Conservation (phyloP, 37 sponge, comb jelly and placozoan genomes). For the Mnemiopsis leidyi region DNA sequence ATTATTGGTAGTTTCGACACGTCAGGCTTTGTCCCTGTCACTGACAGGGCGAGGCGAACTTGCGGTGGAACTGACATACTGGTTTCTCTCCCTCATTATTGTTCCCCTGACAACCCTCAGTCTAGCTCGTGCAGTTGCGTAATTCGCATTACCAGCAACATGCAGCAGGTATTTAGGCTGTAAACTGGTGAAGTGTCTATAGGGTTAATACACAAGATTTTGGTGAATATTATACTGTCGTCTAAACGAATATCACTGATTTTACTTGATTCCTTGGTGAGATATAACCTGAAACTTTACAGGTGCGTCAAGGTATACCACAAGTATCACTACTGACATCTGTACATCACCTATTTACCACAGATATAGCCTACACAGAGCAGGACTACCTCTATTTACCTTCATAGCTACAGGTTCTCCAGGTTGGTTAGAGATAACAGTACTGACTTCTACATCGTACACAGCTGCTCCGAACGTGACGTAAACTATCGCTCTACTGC, state of each 20-base stretch:
- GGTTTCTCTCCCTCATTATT: no score
- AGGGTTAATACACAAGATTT: no score
- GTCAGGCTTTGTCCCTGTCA: no score
- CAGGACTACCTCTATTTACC: constrained; percentile 5
- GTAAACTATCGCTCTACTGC: constrained; percentile 12
- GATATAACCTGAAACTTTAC: no score
- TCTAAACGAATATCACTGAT: no score
- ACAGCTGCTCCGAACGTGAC: constrained; percentile 37
- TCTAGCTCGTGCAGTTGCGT: no score
- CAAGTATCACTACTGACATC: background rate
- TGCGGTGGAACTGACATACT: background rate
- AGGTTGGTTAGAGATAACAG: constrained; percentile 40
- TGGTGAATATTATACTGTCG: no score
- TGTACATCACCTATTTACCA: background rate
- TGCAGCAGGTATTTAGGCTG: no score
- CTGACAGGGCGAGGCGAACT: background rate
- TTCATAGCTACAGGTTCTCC: constrained; percentile 24
- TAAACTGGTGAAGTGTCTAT: no score
- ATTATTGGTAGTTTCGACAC: background rate
- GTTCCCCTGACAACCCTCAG: no score
- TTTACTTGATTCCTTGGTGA: no score
- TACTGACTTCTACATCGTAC: constrained; percentile 49
- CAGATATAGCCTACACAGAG: background rate
- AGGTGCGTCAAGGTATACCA: background rate
- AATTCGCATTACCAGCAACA: no score